Percentiles rank a stretch among this genome's conserved stretches.
These are phyloP conservation scores for Tetraodon nigroviridis DNA, from an alignment of 2,113 vertebrate genomes.

Conservation along the genomic window DNA sequence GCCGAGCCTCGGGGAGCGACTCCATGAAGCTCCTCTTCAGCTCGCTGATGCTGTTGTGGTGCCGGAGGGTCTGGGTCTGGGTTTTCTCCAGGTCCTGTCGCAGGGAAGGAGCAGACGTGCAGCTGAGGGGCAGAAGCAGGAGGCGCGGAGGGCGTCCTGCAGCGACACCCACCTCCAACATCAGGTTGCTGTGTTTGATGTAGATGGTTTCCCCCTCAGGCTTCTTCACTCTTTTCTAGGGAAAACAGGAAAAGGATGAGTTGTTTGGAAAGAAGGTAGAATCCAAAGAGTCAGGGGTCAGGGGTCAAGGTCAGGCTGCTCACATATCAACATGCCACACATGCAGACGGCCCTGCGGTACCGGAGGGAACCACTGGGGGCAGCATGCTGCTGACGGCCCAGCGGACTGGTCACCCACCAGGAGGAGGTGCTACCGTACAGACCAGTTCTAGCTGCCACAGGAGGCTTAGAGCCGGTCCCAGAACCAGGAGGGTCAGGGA, in stretches of 20 bases:
- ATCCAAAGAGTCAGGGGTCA: too few relatives aligned
- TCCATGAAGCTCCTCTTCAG: slow-evolving; percentile 99
- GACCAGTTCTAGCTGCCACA: too few relatives aligned
- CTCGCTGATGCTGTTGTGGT: slow-evolving; percentile 96
- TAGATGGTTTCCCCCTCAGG: slow-evolving; percentile 99
- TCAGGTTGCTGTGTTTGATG: slow-evolving; percentile 99
- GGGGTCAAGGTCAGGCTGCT: too few relatives aligned
- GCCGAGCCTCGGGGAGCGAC: slow-evolving; percentile 85
- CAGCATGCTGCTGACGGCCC: too few relatives aligned
- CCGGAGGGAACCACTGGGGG: too few relatives aligned
- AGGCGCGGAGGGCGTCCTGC: not conserved
- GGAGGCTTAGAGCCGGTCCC: too few relatives aligned
- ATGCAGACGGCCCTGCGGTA: too few relatives aligned
- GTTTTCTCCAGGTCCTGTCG: slow-evolving; percentile 91
- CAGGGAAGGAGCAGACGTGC: slow-evolving; percentile 50
- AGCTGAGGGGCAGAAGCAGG: not conserved
- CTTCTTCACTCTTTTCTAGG: slow-evolving; percentile 99
- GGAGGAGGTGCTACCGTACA: too few relatives aligned
- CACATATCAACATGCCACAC: too few relatives aligned
- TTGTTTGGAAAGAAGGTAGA: slow-evolving; percentile 58
- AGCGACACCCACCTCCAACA: slow-evolving; percentile 99
- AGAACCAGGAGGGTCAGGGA: too few relatives aligned
- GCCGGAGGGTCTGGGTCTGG: slow-evolving; percentile 93
- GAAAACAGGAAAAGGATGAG: slow-evolving; percentile 70
- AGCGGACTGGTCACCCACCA: too few relatives aligned